Evolutionary conservation across 2,797 vertebrate species (phyloP).

Genomic region (Melopsittacus undulatus): DNA sequence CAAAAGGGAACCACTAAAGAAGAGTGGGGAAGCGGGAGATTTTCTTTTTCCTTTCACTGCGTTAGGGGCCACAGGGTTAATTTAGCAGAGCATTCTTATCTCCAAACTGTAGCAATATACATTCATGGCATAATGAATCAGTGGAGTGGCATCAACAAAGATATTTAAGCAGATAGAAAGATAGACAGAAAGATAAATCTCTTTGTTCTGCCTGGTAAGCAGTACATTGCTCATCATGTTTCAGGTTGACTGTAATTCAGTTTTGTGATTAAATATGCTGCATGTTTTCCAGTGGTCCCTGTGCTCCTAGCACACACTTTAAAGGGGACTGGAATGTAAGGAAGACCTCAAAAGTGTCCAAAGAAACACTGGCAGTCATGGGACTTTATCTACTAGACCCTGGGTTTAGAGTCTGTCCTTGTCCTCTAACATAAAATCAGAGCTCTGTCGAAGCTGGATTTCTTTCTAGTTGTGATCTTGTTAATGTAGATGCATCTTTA

Average conservation of each 20-base stretch:
- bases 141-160: conserved; percentile 51
- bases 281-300: neutral
- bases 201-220: conserved; percentile 22
- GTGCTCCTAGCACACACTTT: neutral
- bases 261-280: conserved; percentile 33
- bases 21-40: neutral
- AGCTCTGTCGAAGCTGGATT: neutral
- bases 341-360: neutral
- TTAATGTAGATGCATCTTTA: neutral
- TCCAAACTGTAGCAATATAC: neutral
- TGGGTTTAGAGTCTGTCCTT: neutral
- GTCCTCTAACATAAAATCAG: neutral
- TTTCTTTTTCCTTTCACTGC: neutral
- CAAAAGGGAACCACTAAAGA: neutral
- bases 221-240: conserved; percentile 29
- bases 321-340: neutral
- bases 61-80: conserved; percentile 22
- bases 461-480: neutral
- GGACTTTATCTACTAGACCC: neutral
- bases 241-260: conserved; percentile 44
- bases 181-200: conserved; percentile 66
- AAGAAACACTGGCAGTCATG: neutral
- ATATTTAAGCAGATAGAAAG: conserved; percentile 66
- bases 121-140: conserved; percentile 63
- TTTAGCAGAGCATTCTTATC: conserved; percentile 13